These are phyloP conservation scores for Leucophenga varia DNA, from an alignment of 1,140 invertebrate genomes.

Conservation along the genomic window DNA sequence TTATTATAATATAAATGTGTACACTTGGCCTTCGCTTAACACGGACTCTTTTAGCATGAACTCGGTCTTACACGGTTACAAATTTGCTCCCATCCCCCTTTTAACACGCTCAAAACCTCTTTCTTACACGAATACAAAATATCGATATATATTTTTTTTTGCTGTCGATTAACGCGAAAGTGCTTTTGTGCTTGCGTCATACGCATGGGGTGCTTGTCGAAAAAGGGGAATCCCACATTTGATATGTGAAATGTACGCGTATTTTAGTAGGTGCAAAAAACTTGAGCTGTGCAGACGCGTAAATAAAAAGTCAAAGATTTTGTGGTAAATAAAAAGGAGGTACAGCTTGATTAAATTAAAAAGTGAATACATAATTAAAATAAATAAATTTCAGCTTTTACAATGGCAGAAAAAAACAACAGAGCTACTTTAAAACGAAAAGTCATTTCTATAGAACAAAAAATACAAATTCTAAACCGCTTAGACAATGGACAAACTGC, in stretches of 20 bases:
- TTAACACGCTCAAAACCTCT: conserved; percentile 1
- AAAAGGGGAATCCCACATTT: conserved; percentile 5
- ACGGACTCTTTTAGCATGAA: no score
- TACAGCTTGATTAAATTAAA: no score
- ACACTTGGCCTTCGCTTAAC: no score
- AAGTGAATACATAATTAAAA: no score
- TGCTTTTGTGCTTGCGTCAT: conserved; percentile 5
- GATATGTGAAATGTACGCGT: conserved; percentile 7
- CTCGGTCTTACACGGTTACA: conserved; percentile 6
- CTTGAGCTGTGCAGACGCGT: no score
- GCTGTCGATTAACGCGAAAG: conserved; percentile 5
- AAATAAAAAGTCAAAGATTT: no score
- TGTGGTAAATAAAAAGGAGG: no score
- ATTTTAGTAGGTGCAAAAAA: conserved; percentile 6
- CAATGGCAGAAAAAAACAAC: conserved; percentile 6
- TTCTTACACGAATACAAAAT: conserved; percentile 4
- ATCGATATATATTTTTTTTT: no score
- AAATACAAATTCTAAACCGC: conserved; percentile 17
- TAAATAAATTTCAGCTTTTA: no score
- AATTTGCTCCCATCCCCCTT: conserved; percentile 2
- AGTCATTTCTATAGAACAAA: conserved; percentile 24
- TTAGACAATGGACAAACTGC: conserved; percentile 15
- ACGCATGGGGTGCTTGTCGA: conserved; percentile 6
- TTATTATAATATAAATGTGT: no score
- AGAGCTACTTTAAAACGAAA: conserved; percentile 21